Evolutionary conservation across 1,140 invertebrate genomes (phyloP), one percentile per base, ranked within the genome.

Genomic region (Tribolium castaneum): DNA sequence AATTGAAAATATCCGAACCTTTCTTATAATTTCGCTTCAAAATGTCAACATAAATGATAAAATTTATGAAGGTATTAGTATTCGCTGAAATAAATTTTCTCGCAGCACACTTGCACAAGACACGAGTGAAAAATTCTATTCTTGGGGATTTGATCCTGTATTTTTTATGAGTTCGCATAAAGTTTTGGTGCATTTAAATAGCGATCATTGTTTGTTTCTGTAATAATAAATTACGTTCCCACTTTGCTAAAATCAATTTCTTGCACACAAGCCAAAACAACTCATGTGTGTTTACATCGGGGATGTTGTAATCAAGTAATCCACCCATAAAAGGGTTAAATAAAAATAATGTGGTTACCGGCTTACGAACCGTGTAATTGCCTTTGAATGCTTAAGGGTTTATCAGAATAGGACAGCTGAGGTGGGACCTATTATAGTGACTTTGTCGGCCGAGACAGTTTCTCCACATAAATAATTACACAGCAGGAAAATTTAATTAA

Each of bases 321-420:
- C n/a, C 12, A 52, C 12, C 50, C 50, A 52, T 52, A 52, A 52
- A 52, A 52, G 50, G 50, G 50, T 19, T 52, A 52, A 52, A 52
- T 52, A 52, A 52, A 52, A 52, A 52, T 52, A 52, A 52, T 19
- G 50, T 52, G 50, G 50, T 14, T 52, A 52, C 16, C 16, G 16
- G 50, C 50, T 52, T 52, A 12, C 50, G 4, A 52, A 52, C 50
- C 50, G 50, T 52, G 50, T 52, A 52, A 52, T 52, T 52, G 50
- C 12, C 16, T 52, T 52, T 52, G 50, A 19, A 52, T 52, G 50
- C 50, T 52, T 39, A 39, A 39, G 35, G 35, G 35, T 39, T 39
- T 39, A 39, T 39, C 35, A 39, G 35, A 39, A 39, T 39, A 39
- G 35, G 35, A 39, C 6, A 39, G 35, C 10, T 39, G 35, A 39